Evolutionary conservation across 2,113 vertebrate species (phyloP).

Genomic region (Salvator merianae): DNA sequence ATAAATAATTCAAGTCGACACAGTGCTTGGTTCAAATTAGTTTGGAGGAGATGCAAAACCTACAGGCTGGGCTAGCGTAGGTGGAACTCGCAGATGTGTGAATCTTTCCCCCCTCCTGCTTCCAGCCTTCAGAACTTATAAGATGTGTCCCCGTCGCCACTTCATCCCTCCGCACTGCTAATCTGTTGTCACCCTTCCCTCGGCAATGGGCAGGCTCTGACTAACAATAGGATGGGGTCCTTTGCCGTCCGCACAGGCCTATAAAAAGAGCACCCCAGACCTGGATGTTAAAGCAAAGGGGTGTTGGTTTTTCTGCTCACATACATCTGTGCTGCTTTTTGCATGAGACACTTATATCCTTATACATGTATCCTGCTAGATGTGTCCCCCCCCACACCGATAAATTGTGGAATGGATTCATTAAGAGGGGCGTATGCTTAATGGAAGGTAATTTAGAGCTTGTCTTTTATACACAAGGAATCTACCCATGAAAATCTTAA

Average conservation of each 20-base stretch:
- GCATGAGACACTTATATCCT: background rate
- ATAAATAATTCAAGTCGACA: conserved; percentile 19
- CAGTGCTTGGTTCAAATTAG: background rate
- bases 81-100: conserved; percentile 16
- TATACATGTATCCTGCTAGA: background rate
- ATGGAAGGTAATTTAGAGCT: too few relatives aligned
- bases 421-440: too few relatives aligned
- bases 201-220: background rate
- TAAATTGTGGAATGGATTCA: background rate
- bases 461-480: too few relatives aligned
- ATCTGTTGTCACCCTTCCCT: conserved; percentile 1
- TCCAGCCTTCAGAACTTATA: rapidly evolving
- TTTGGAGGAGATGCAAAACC: conserved; percentile 21
- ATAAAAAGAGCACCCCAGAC: rapidly evolving
- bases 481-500: background rate
- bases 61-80: background rate
- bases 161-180: background rate
- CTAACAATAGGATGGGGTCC: background rate
- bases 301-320: too few relatives aligned
- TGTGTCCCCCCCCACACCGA: too few relatives aligned
- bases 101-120: rapidly evolving
- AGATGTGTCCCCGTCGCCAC: background rate
- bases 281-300: background rate
- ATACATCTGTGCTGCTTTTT: background rate
- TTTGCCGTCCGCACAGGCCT: background rate